These are phyloP conservation scores for Cotesia chilonis DNA, from an alignment of 1,140 invertebrate species.

Conservation along the genomic window DNA sequence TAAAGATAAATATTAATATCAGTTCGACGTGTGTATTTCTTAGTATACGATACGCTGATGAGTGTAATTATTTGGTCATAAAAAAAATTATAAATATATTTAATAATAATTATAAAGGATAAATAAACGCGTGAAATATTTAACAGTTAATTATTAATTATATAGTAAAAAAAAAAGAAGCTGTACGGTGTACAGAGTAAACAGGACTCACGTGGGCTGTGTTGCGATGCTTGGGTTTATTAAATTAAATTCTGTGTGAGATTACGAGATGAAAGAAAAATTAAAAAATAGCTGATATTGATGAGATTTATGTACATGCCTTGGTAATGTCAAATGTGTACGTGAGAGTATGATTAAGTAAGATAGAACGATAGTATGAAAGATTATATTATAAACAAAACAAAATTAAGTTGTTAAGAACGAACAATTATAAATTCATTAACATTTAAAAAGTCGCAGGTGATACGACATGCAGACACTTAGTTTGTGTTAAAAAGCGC, in stretches of 20 bases:
- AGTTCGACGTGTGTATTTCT: no score
- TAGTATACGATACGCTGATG: no score
- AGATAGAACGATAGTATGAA: constrained; percentile 9
- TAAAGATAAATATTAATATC: no score
- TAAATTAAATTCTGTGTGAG: constrained; percentile 22
- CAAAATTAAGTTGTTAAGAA: constrained; percentile 10
- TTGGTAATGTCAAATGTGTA: constrained; percentile 35
- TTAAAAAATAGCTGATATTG: no score
- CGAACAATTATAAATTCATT: constrained; percentile 28
- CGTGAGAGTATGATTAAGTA: constrained; percentile 28
- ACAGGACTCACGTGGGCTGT: constrained; percentile 49
- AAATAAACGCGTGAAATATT: not conserved
- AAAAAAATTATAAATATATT: constrained; percentile 8
- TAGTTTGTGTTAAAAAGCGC: constrained; percentile 50
- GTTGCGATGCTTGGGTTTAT: constrained; percentile 48
- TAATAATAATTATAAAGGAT: not conserved
- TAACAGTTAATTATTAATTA: no score
- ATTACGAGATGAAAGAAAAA: not conserved
- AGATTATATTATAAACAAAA: constrained; percentile 26
- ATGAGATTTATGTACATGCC: constrained; percentile 24
- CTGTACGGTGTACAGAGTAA: constrained; percentile 14
- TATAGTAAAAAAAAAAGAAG: not conserved
- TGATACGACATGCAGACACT: constrained; percentile 40
- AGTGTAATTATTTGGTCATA: not conserved
- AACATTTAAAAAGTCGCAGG: constrained; percentile 39